Percentiles rank a stretch among this genome's conserved stretches.
Evolutionary conservation across 2,113 vertebrate species (phyloP).

Genomic region (Irena cyanogastra): DNA sequence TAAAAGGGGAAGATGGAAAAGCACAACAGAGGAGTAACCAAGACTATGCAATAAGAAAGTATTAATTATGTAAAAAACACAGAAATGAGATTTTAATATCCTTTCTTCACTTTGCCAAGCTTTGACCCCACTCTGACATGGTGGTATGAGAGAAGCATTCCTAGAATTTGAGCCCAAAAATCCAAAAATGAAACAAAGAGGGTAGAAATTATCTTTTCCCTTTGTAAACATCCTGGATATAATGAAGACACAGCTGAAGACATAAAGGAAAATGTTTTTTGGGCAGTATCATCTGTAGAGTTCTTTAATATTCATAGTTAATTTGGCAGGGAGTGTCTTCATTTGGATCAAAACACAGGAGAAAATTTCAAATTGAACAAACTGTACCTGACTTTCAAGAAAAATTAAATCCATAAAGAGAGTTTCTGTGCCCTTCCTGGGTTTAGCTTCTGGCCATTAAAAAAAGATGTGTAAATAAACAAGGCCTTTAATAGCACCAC

Average conservation of each 20-base stretch:
- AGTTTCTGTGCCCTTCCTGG: not conserved
- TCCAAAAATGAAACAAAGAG: not conserved
- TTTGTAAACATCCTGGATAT: not conserved
- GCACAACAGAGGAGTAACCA: not conserved
- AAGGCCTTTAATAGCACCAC: not conserved
- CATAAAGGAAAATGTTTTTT: not conserved
- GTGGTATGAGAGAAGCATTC: not conserved
- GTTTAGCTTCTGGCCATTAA: not conserved
- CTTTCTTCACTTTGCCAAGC: not conserved
- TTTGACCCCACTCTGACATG: not conserved
- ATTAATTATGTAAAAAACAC: not conserved
- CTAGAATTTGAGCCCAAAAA: not conserved
- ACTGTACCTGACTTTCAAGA: not conserved
- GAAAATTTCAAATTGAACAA: not conserved
- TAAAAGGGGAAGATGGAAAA: not conserved
- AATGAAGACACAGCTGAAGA: not conserved
- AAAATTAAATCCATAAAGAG: not conserved
- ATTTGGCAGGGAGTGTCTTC: not conserved
- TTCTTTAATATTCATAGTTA: not conserved
- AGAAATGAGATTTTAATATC: not conserved
- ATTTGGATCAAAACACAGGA: not conserved
- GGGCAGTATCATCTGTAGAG: not conserved
- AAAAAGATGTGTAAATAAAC: not conserved
- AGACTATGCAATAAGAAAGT: rapidly evolving
- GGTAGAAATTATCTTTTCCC: not conserved